Base-by-base conservation (phyloP, 1,140 invertebrate genomes). In the Whitmania pigra region DNA sequence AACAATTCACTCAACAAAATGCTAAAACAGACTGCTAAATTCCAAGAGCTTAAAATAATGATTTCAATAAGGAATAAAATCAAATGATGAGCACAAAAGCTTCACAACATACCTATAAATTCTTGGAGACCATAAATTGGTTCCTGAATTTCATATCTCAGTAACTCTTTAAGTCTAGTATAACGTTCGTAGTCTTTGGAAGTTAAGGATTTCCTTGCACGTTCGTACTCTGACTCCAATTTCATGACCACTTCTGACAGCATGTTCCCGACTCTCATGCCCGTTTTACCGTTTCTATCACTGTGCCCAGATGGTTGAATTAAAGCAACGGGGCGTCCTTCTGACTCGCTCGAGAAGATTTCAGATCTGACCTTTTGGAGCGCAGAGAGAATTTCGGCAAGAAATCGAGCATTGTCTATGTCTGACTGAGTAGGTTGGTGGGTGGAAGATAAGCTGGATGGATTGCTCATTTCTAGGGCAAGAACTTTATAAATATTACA, bases 181-280 rank as follows among this genome's bases (percentile, higher is more conserved):
- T 68, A 68, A 11, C 67, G 22, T 40, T 68, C 67, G 27, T 68
- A 68, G 67, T 68, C 40, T 31, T 68, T 31, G 15, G 27, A 22
- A 36, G 29, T 31, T 29, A 43, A 22, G n/a, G 67, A 31, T 22
- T 31, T 31, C n/a, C 40, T 68, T 15, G 67, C 27, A 22, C 36
- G 22, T 31, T 68, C 67, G 17, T 68, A 68, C 36, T 68, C 67
- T 18, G 67, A 68, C 36, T 68, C 67, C 36, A 63, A 63, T 31
- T 63, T 63, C 57, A 63, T 63, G 15, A 31, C 57, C 29, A 63
- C 57, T 31, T 63, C 57, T 17, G 57, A 25, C 29, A 63, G 57
- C 22, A 63, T 22, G 29, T 31, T 31, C 22, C 57, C 57, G 6
- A 63, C 57, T n/a, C 57, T 63, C 22, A 63, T n/a, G 22, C 29